Evolutionary conservation across 2,113 vertebrate genomes (phyloP).

Genomic region (Protobothrops flavoviridis): DNA sequence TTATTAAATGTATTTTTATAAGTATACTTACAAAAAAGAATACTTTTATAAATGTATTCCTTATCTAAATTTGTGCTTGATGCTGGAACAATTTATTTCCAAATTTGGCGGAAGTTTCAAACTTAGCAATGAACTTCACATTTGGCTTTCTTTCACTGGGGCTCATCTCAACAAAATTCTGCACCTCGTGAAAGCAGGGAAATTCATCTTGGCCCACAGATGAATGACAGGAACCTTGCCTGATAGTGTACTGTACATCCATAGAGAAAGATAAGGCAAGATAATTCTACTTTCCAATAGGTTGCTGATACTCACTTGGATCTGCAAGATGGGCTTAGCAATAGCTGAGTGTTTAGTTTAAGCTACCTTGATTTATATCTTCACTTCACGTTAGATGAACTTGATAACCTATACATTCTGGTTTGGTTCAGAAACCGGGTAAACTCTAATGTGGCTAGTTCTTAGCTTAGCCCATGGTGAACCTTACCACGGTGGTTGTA

Average conservation of each 20-base stretch:
- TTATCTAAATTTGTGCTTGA: background rate
- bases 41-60: background rate
- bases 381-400: background rate
- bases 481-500: background rate
- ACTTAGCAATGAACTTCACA: background rate
- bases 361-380: background rate
- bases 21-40: background rate
- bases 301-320: background rate
- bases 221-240: background rate
- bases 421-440: background rate
- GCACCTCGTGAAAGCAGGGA: background rate
- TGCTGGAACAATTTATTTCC: background rate
- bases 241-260: background rate
- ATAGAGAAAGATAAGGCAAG: background rate
- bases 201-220: background rate
- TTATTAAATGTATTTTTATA: background rate
- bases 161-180: background rate
- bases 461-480: background rate
- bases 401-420: background rate
- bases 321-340: background rate
- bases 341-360: background rate
- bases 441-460: background rate
- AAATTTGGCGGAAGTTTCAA: background rate
- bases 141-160: background rate
- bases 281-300: background rate